These are phyloP conservation scores for Myiagra hebetior DNA, from an alignment of 2,113 vertebrate genomes.

Conservation along the genomic window DNA sequence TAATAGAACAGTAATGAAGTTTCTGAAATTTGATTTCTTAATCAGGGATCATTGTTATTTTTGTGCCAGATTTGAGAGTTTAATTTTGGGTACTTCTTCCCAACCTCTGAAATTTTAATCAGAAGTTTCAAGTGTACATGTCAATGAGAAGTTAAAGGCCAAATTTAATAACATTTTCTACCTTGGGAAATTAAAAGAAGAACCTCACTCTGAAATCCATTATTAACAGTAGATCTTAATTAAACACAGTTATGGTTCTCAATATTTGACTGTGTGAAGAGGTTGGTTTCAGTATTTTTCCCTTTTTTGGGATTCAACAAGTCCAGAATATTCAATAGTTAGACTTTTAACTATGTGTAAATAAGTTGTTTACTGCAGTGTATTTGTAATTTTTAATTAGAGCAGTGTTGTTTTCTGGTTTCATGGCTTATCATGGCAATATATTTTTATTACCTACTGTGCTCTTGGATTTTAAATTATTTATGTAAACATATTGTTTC, in stretches of 20 bases:
- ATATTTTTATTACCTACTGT: constrained; percentile 73
- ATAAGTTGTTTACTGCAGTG: constrained; percentile 77
- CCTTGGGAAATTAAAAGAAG: constrained; percentile 76
- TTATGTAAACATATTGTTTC: constrained; percentile 77
- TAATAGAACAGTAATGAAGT: constrained; percentile 22
- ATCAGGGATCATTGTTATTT: constrained; percentile 51
- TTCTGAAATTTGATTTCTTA: constrained; percentile 63
- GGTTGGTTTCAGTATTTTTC: constrained; percentile 52
- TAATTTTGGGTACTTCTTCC: constrained; percentile 62
- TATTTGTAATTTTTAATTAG: constrained; percentile 82
- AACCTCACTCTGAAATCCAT: constrained; percentile 60
- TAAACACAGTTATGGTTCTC: constrained; percentile 68
- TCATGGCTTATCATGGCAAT: constrained; percentile 75
- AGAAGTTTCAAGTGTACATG: constrained; percentile 61
- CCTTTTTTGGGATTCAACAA: constrained; percentile 34
- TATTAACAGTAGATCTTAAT: constrained; percentile 78
- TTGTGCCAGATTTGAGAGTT: constrained; percentile 70
- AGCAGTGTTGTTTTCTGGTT: constrained; percentile 67
- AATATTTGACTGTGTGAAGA: constrained; percentile 52
- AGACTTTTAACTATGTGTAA: constrained; percentile 37
- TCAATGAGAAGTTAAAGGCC: constrained; percentile 71
- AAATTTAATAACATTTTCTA: constrained; percentile 76
- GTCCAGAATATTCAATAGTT: not conserved
- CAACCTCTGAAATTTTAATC: constrained; percentile 74
- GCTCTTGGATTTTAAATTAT: constrained; percentile 80